Conservation (phyloP, 2,797 vertebrate genomes). For the Cyclopterus lumpus region DNA sequence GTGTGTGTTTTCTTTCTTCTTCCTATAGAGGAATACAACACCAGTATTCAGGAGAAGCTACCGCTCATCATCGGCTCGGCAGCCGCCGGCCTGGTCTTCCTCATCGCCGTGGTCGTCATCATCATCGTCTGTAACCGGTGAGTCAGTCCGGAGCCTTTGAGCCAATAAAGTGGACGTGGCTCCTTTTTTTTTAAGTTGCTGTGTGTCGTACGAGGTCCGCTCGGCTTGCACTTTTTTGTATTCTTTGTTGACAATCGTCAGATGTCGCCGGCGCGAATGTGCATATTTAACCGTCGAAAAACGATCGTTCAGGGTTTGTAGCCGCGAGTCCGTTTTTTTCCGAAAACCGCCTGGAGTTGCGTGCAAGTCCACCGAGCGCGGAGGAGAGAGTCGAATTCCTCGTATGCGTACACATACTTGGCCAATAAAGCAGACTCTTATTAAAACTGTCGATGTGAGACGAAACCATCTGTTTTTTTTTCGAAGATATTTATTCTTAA, state of each 20-base stretch:
- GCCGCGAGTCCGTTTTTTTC: not conserved
- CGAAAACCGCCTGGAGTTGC: too few species aligned
- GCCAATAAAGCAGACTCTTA: not conserved
- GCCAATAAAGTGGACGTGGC: not conserved
- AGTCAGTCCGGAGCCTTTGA: constrained; percentile 61
- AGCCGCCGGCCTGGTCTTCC: constrained; percentile 94
- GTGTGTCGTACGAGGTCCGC: constrained; percentile 12
- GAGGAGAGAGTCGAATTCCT: not conserved
- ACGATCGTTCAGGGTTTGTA: not conserved
- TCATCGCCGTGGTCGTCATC: constrained; percentile 95
- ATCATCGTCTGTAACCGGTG: constrained; percentile 96
- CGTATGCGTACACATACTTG: not conserved
- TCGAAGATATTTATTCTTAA: constrained; percentile 46
- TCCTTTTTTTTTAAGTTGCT: constrained; percentile 10
- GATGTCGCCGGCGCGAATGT: not conserved
- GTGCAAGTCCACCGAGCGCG: not conserved
- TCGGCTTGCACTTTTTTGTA: not conserved
- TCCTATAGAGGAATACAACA: constrained; percentile 93
- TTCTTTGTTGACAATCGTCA: not conserved
- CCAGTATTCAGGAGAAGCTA: constrained; percentile 97
- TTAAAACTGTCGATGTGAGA: constrained; percentile 17
- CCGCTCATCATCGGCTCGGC: constrained; percentile 97
- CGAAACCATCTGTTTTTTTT: constrained; percentile 24
- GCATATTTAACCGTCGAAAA: not conserved
- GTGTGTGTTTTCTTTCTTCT: constrained; percentile 27